A percentile compares a stretch with the other conserved stretches of the same genome.
phyloP scores from a whole-genome alignment of 2,888 invertebrate species.

The Sarcophaga variegata region DNA sequence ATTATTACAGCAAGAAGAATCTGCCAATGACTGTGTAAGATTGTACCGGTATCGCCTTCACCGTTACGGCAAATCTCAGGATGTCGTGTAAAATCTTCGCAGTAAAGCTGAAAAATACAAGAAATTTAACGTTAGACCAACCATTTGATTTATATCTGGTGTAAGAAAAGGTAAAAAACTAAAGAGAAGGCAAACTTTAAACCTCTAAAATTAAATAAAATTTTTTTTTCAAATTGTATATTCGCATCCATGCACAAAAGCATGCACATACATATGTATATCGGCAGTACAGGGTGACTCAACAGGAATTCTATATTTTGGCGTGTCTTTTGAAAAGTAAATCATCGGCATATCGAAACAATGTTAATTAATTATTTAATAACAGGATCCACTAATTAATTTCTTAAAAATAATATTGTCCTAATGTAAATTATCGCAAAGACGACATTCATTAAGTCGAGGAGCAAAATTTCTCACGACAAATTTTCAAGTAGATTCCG shows the following conservation, averaged over 20 bases:
- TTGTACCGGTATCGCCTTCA: slow-evolving; percentile 70
- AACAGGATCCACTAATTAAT: too few relatives aligned
- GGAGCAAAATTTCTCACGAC: too few relatives aligned
- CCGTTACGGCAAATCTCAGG: slow-evolving; percentile 77
- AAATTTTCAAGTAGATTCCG: too few relatives aligned
- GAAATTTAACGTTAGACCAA: slow-evolving; percentile 28
- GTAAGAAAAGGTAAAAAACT: not conserved
- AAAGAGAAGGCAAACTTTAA: not conserved
- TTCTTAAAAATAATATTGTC: too few relatives aligned
- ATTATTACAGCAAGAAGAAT: slow-evolving; percentile 68
- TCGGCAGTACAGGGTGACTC: not conserved
- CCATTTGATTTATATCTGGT: slow-evolving; percentile 46
- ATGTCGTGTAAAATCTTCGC: slow-evolving; percentile 78
- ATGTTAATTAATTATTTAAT: too few relatives aligned
- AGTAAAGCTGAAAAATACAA: slow-evolving; percentile 76
- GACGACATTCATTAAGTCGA: too few relatives aligned
- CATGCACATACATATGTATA: not conserved
- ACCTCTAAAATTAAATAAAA: not conserved
- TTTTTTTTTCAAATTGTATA: not conserved
- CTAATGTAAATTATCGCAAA: too few relatives aligned
- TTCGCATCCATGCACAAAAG: not conserved
- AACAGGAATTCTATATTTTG: not conserved
- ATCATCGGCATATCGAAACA: too few relatives aligned
- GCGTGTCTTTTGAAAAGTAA: too few relatives aligned
- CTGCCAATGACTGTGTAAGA: slow-evolving; percentile 64